Conservation (phyloP, 2,888 invertebrate genomes). For the Scaptomyza polygonia region DNA sequence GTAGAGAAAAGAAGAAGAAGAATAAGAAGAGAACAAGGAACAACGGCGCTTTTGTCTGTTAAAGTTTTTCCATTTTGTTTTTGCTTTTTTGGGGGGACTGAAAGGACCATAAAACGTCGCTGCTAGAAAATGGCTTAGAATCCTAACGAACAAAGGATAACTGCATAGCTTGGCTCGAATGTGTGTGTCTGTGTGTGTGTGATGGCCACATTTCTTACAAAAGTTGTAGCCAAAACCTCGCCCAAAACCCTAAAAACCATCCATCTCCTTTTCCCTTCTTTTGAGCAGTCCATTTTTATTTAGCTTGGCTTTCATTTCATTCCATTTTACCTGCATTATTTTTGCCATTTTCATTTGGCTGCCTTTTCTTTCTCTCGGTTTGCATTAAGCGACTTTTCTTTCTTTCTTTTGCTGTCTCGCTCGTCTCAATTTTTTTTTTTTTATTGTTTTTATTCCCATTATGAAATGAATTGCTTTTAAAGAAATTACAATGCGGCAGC, state of each 20-base stretch:
- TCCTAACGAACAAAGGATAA: constrained; percentile 71
- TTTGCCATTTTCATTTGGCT: constrained; percentile 66
- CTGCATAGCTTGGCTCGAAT: constrained; percentile 52
- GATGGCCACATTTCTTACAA: constrained; percentile 47
- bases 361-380: constrained; percentile 39
- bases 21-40: constrained; percentile 10
- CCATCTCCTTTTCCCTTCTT: constrained; percentile 3
- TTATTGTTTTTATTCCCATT: constrained; percentile 63
- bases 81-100: neutral
- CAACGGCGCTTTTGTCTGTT: constrained; percentile 54
- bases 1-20: constrained; percentile 7
- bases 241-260: constrained; percentile 1
- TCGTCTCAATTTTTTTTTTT: too few species aligned
- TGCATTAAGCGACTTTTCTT: constrained; percentile 33
- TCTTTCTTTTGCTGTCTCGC: constrained; percentile 11
- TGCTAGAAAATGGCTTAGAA: constrained; percentile 55
- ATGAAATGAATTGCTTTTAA: constrained; percentile 82
- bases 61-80: constrained; percentile 4
- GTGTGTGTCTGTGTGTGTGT: constrained; percentile 32
- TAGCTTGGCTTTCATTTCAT: constrained; percentile 58
- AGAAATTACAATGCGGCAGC: constrained; percentile 79
- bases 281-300: constrained; percentile 65
- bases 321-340: constrained; percentile 58
- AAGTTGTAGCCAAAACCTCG: constrained; percentile 47
- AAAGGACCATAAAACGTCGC: constrained; percentile 61